Percentiles rank a stretch among this genome's conserved stretches.
These are phyloP conservation scores for Neostethus bicornis DNA, from an alignment of 2,797 vertebrate species.

Conservation along the genomic window DNA sequence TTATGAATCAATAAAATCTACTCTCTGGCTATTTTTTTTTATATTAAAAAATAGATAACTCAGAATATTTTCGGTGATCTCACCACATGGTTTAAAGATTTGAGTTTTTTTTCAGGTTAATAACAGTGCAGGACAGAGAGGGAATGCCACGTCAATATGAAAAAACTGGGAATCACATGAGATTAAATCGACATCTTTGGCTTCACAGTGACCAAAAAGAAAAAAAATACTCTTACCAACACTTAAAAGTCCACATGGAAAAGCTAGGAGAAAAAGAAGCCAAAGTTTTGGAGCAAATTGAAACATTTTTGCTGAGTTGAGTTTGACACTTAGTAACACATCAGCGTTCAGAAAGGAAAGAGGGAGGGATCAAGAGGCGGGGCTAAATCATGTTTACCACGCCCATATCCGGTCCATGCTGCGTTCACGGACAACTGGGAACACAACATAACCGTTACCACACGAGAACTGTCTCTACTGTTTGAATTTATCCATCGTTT, in stretches of 20 bases:
- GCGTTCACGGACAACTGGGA: not conserved
- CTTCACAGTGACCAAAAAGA: not conserved
- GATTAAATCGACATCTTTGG: not conserved
- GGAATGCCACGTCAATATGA: slow-evolving; percentile 74
- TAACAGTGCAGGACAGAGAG: not conserved
- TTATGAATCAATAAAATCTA: too few species aligned
- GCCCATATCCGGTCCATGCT: slow-evolving; percentile 15
- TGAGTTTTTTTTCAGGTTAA: too few species aligned
- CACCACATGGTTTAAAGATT: too few species aligned
- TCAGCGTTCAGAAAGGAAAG: slow-evolving; percentile 67
- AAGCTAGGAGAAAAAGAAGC: slow-evolving; percentile 74
- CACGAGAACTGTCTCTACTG: too few species aligned
- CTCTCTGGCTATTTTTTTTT: too few species aligned
- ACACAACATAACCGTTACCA: not conserved
- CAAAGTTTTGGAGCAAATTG: slow-evolving; percentile 62
- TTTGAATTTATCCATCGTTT: not conserved
- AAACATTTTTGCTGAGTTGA: slow-evolving; percentile 67
- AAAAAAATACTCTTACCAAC: slow-evolving; percentile 67
- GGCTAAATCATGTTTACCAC: slow-evolving; percentile 13
- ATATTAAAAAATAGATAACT: not conserved
- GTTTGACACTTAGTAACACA: slow-evolving; percentile 71
- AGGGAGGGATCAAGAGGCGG: slow-evolving; percentile 34
- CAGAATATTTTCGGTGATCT: not conserved
- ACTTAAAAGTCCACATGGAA: slow-evolving; percentile 70
- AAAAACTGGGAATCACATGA: not conserved